Evolutionary conservation across 2,888 invertebrate genomes (phyloP).

Genomic region (Melangyna quadrimaculata): DNA sequence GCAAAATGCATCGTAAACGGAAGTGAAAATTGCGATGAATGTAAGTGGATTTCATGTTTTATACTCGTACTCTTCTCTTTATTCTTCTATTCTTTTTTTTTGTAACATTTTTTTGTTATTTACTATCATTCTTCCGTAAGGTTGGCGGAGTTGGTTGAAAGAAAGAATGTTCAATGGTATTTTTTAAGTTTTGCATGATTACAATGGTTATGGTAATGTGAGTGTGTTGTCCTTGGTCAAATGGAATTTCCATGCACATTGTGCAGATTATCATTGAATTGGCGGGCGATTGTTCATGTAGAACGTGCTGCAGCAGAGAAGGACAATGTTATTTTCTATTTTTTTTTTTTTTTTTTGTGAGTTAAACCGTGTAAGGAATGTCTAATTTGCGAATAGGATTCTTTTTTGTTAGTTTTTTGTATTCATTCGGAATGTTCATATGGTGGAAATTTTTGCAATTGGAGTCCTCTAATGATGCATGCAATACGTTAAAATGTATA

Average conservation of each 20-base stretch:
- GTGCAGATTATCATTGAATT: slow-evolving; percentile 53
- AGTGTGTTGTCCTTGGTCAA: slow-evolving; percentile 65
- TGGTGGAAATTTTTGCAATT: slow-evolving; percentile 41
- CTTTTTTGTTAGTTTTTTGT: slow-evolving; percentile 11
- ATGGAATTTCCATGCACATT: slow-evolving; percentile 70
- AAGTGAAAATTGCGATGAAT: slow-evolving; percentile 86
- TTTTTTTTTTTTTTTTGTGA: slow-evolving; percentile 46
- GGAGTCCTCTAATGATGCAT: slow-evolving; percentile 45
- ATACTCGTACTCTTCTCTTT: slow-evolving; percentile 50
- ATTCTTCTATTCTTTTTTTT: slow-evolving; percentile 12
- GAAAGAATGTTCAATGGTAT: slow-evolving; percentile 43
- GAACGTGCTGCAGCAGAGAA: slow-evolving; percentile 31
- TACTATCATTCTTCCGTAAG: slow-evolving; percentile 17
- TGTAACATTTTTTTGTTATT: neutral
- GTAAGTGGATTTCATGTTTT: slow-evolving; percentile 81
- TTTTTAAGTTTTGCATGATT: slow-evolving; percentile 63
- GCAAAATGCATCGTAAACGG: slow-evolving; percentile 88
- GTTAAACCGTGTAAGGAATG: slow-evolving; percentile 45
- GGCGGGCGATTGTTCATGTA: slow-evolving; percentile 43
- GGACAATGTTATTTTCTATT: slow-evolving; percentile 25
- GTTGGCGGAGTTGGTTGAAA: neutral
- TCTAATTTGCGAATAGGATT: slow-evolving; percentile 56
- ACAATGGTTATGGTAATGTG: slow-evolving; percentile 66
- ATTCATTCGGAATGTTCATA: slow-evolving; percentile 30
- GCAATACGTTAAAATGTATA: slow-evolving; percentile 29